Evolutionary conservation across 1,140 invertebrate genomes (phyloP).

Genomic region (Matsumurasca onukii): DNA sequence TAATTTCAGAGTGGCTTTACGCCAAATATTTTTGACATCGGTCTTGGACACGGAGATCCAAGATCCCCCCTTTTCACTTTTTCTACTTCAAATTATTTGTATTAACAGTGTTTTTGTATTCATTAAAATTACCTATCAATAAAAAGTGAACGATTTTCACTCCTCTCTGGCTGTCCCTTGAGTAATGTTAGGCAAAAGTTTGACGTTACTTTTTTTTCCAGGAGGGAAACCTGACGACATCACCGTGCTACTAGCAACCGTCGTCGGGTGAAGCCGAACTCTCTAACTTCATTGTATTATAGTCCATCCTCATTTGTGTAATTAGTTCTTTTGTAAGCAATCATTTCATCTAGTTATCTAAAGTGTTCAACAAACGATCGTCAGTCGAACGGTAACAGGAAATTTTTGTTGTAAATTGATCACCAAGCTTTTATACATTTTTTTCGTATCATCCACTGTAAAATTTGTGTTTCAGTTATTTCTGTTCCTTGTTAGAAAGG

Average conservation of each 20-base stretch:
- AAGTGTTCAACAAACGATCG: not conserved
- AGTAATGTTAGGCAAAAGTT: too few species aligned
- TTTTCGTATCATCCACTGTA: not conserved
- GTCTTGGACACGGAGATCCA: too few species aligned
- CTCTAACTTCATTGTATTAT: slow-evolving; percentile 21
- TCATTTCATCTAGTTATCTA: not conserved
- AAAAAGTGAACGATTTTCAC: too few species aligned
- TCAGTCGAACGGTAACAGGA: not conserved
- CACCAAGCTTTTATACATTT: not conserved
- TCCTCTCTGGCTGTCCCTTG: too few species aligned
- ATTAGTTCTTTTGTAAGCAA: slow-evolving; percentile 13
- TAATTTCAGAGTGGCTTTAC: too few species aligned
- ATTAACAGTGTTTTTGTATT: too few species aligned
- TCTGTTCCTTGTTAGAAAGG: not conserved
- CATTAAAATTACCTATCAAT: too few species aligned
- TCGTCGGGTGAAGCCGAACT: slow-evolving; percentile 59
- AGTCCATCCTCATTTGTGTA: slow-evolving; percentile 11
- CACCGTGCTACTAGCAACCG: slow-evolving; percentile 90
- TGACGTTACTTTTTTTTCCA: slow-evolving; percentile 55
- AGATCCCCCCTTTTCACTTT: too few species aligned
- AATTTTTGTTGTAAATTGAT: not conserved
- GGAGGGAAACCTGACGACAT: slow-evolving; percentile 98
- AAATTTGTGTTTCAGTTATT: not conserved
- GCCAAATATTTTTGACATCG: too few species aligned
- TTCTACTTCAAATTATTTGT: too few species aligned